Evolutionary conservation across 2,888 invertebrate genomes (phyloP), one percentile per base, ranked within the genome.

Genomic region (Norana najaformis): DNA sequence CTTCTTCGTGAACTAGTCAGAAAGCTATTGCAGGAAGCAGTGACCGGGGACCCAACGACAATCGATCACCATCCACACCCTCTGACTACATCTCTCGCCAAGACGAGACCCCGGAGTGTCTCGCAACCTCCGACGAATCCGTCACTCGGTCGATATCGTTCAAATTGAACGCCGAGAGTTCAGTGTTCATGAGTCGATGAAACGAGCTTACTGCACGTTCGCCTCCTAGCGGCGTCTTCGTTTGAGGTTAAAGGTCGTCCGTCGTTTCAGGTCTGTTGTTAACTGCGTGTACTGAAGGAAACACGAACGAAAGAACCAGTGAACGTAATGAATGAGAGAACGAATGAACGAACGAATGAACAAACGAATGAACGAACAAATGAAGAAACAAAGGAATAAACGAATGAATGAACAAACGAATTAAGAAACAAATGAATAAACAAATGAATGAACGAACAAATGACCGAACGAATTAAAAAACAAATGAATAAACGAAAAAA

Each of bases 121-220:
- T 69, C 11, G 30, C 69, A 69, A 69, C 69, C 69, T 69, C 69
- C 8, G 13, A 0, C 69, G 69, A 69, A 69, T 69, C 69, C 69
- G 69, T 69, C 69, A 69, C 30, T 6, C 69, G 69, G 30, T 69
- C 69, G 69, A 69, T 69, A 69, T 69, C 47, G 30, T 69, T 69
- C n/a, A 69, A 69, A 69, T 69, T 69, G 69, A 69, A 69, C 69
- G 69, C 30, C 69, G n/a, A n/a, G n/a, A n/a, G n/a, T n/a, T n/a
- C n/a, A n/a, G n/a, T n/a, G n/a, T 69, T 69, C 69, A n/a, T 69
- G 69, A n/a, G 69, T 69, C 69, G 69, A 69, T n/a, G 69, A n/a
- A 69, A 30, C 16, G n/a, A 30, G 69, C 69, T n/a, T 11, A 30
- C 13, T 69, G 69, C 69, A 69, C 69, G 69, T n/a, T 69, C 69